phyloP scores from a whole-genome alignment of 1,140 invertebrate genomes.

The Druon quercuslanigerum region DNA sequence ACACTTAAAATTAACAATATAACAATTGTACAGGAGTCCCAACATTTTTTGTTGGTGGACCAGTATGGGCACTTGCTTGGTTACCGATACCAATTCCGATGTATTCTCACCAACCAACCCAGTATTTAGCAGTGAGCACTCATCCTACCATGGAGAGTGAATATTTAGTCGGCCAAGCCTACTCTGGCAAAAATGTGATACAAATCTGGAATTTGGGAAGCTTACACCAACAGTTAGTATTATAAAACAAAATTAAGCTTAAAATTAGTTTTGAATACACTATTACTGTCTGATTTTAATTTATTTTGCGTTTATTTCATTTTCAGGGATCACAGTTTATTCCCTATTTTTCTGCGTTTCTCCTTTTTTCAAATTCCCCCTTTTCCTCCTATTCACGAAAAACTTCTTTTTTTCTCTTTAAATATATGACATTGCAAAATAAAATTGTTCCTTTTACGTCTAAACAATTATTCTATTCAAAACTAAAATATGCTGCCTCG shows the following conservation, averaged over 20 bases:
- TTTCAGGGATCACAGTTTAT: no score
- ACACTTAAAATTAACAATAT: slow-evolving; percentile 25
- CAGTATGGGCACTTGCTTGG: slow-evolving; percentile 79
- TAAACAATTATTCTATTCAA: no score
- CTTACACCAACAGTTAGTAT: slow-evolving; percentile 68
- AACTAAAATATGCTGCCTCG: no score
- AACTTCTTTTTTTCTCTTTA: no score
- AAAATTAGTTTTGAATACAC: background rate
- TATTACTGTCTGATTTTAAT: background rate
- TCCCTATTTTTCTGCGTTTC: no score
- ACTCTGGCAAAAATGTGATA: slow-evolving; percentile 73
- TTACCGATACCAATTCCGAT: slow-evolving; percentile 73
- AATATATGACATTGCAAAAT: no score
- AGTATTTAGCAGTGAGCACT: slow-evolving; percentile 77
- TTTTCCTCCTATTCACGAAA: no score
- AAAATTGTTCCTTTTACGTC: no score
- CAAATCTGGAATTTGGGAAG: slow-evolving; percentile 79
- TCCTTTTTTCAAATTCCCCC: no score
- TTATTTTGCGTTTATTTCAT: slow-evolving; percentile 33
- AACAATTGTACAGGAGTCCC: slow-evolving; percentile 58
- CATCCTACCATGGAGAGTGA: slow-evolving; percentile 71
- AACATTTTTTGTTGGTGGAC: slow-evolving; percentile 80
- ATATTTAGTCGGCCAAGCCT: slow-evolving; percentile 64
- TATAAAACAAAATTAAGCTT: background rate
- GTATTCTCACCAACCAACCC: slow-evolving; percentile 58